Evolutionary conservation across 2,113 vertebrate species (phyloP).

Genomic region (Patagioenas fasciata): DNA sequence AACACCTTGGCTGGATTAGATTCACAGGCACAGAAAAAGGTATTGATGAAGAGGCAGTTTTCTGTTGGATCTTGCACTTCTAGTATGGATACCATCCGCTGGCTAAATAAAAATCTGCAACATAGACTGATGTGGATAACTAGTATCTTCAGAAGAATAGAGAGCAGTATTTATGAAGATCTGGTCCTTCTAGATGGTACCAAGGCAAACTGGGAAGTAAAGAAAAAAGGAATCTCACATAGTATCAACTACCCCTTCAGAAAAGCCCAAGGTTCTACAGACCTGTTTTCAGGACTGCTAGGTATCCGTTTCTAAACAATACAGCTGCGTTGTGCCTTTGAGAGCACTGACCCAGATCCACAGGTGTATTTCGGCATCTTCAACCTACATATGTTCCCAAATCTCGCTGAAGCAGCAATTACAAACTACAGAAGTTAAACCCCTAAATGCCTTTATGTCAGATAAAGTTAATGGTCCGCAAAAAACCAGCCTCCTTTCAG

Average conservation of each 20-base stretch:
- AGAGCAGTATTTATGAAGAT: not conserved
- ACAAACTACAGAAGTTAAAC: not conserved
- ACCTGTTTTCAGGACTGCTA: not conserved
- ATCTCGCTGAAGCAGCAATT: not conserved
- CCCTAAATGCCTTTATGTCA: not conserved
- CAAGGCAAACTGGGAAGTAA: not conserved
- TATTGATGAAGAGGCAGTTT: not conserved
- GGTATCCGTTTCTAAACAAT: not conserved
- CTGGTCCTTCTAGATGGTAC: not conserved
- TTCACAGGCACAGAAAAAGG: not conserved
- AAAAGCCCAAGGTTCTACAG: not conserved
- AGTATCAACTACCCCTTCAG: not conserved
- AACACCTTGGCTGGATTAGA: not conserved
- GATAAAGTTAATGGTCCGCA: not conserved
- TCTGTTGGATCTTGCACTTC: not conserved
- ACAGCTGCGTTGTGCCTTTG: not conserved
- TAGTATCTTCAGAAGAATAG: not conserved
- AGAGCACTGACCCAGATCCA: not conserved
- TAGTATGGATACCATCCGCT: not conserved
- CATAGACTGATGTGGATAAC: not conserved
- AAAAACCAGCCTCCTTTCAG: not conserved
- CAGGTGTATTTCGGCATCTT: not conserved
- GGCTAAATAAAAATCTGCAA: not conserved
- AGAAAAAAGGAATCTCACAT: not conserved
- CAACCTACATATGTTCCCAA: not conserved